Evolutionary conservation across 2,888 invertebrate genomes (phyloP), one percentile per base, ranked within the genome.

Genomic region (Archips xylosteana): DNA sequence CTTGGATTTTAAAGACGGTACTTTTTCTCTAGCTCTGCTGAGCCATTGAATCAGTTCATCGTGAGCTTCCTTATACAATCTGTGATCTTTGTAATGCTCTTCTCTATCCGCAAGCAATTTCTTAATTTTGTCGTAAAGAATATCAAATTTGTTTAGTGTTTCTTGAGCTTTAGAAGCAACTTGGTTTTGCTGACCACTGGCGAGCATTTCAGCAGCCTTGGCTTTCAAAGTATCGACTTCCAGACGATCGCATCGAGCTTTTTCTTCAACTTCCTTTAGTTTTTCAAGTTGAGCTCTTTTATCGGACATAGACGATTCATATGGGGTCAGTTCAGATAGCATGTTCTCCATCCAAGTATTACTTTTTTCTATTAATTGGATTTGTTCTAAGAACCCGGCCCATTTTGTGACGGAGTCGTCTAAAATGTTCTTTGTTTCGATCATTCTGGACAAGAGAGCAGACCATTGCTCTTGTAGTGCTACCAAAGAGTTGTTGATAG

Each of bases 391-490:
- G 84, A 98, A 97, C 63, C 97, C 98, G 74, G 98, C 96, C 98
- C 98, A 98, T 91, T 97, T 97, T 39, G 97, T 97, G 15, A 99
- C 97, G 0, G 97, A 97, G 82, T 98, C 98, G 85, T 98, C 98
- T 13, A 98, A 91, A 80, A 97, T 96, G 1, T 97, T 96, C 89
- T 99, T 98, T 0, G 98, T 97, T 88, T 99, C 98, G 62, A 98
- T 96, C 96, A 99, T 98, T 86, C 97, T 97, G 0, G 98, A 96
- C 2, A 98, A 96, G 65, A 98, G 92, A 8, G 96, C 95, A 39
- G 98, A 98, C 98, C 99, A 99, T 81, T 98, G 97, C 83, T 97
- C 97, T 93, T 99, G 99, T 62, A 99, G 92, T 74, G 96, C 96
- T 1, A 97, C 96, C 6, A 99, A 91, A 3, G 97, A 96, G 77